These are phyloP conservation scores for Epiblema foenella DNA, from an alignment of 2,888 invertebrate genomes.

Conservation along the genomic window DNA sequence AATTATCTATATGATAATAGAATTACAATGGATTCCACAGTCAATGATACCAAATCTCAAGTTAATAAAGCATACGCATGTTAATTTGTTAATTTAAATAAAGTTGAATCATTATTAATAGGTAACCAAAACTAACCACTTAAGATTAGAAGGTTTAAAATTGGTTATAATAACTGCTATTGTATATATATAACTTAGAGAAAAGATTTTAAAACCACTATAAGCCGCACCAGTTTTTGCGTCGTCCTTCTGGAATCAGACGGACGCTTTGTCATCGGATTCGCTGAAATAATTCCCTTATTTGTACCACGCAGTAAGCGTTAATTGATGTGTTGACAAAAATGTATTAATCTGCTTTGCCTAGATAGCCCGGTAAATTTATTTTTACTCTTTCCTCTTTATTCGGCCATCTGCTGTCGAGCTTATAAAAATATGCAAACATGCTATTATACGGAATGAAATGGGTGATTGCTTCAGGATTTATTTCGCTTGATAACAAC, in stretches of 20 bases:
- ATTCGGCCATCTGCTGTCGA: slow-evolving; percentile 26
- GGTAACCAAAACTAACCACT: too few relatives aligned
- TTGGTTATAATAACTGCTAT: too few relatives aligned
- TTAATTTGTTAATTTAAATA: too few relatives aligned
- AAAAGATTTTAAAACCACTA: too few relatives aligned
- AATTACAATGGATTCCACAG: background rate
- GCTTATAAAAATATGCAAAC: slow-evolving; percentile 22
- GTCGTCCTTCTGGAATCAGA: slow-evolving; percentile 30
- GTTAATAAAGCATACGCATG: background rate
- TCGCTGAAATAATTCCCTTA: slow-evolving; percentile 49
- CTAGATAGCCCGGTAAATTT: slow-evolving; percentile 37
- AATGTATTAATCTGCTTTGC: slow-evolving; percentile 44
- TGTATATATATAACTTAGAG: too few relatives aligned
- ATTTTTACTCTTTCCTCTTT: slow-evolving; percentile 29
- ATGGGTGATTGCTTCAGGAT: slow-evolving; percentile 32
- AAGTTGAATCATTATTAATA: background rate
- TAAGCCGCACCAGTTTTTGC: slow-evolving; percentile 22
- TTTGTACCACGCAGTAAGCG: slow-evolving; percentile 48
- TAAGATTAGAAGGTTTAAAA: too few relatives aligned
- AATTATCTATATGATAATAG: background rate
- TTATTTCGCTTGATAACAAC: slow-evolving; percentile 22
- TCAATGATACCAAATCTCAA: background rate
- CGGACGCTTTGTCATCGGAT: slow-evolving; percentile 48
- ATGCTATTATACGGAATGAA: slow-evolving; percentile 31
- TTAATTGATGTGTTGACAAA: slow-evolving; percentile 54